phyloP scores from a whole-genome alignment of 2,888 invertebrate genomes.

The Gerris lacustris region DNA sequence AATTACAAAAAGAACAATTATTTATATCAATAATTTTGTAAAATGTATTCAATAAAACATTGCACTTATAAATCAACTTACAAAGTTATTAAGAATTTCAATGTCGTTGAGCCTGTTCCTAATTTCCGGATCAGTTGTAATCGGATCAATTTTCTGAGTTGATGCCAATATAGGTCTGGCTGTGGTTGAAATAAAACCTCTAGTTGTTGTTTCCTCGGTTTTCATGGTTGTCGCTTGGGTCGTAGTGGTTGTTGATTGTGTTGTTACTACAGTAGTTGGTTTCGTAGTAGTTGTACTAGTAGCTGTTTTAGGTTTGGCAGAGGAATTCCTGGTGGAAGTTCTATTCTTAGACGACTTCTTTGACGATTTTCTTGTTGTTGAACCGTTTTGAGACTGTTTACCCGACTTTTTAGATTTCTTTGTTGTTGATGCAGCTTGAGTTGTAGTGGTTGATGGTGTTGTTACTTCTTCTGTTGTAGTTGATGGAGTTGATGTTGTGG shows the following conservation, averaged over 20 bases:
- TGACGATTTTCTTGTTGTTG: constrained; percentile 14
- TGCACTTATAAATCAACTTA: neutral
- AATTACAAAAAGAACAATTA: no score
- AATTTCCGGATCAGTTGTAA: neutral
- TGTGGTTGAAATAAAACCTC: neutral
- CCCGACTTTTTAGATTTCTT: constrained; percentile 9
- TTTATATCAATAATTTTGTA: no score
- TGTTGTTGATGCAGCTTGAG: constrained; percentile 16
- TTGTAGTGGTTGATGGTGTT: constrained; percentile 16
- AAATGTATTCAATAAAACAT: no score
- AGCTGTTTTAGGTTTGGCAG: constrained; percentile 6
- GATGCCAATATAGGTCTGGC: neutral
- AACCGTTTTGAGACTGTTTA: constrained; percentile 1
- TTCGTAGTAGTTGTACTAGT: constrained; percentile 11
- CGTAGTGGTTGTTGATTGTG: constrained; percentile 16
- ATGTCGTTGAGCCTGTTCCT: constrained; percentile 1
- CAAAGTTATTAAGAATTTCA: neutral
- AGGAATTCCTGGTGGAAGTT: neutral
- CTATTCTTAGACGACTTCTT: constrained; percentile 2
- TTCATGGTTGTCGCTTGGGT: constrained; percentile 6
- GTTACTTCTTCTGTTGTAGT: constrained; percentile 16
- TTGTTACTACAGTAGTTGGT: constrained; percentile 5
- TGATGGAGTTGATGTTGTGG: constrained; percentile 14
- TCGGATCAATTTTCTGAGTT: neutral
- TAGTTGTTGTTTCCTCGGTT: constrained; percentile 7